Base-by-base conservation (phyloP, 2,797 vertebrate genomes). In the Staurois parvus region DNA sequence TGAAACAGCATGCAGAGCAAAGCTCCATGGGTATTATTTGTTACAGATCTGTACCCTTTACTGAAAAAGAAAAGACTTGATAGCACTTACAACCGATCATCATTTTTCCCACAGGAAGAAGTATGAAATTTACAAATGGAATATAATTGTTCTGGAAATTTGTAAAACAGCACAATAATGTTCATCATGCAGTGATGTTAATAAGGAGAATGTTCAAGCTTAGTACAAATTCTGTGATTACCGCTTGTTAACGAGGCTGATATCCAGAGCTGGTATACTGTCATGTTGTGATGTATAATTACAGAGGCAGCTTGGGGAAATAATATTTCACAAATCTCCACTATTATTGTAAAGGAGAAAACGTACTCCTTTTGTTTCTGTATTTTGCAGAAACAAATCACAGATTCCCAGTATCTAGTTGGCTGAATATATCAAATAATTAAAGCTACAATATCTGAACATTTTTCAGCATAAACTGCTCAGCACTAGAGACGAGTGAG, bases 11-110 rank as follows among this genome's bases (percentile, higher is more conserved):
- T 21, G 24, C 13, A 67, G 34, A 83, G 67, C 40, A 79, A 17
- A 29, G 24, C n/a, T 72, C 75, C 21, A 32, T 59, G 48, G 68
- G 34, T 45, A 37, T 30, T 30, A 4, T 83, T 67, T 83, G 59
- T 75, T 42, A 32, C 29, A 75, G 70, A 67, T 52, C 15, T 75
- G 56, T 26, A 75, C 21, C 21, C 67, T 56, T 80, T 72, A 28
- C 29, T 52, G 37, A 21, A 24, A 70, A 66, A 56, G 29, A 56
- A 69, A 52, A 3, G 42, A 4, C 64, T 24, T 32, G 29, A 69
- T 59, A 72, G 5, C 15, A 59, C 26, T 66, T 66, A 26, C 10
- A 26, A 26, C 40, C 52, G 13, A 26, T 59, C 29, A 37, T 52
- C 2, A 17, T 56, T 52, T 30, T 80, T 30, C 40, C 69, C 24